Percentiles rank a stretch among this genome's conserved stretches.
Conservation (phyloP, 35 echinoderm and acorn worm species). For the Apostichopus parvimensis region DNA sequence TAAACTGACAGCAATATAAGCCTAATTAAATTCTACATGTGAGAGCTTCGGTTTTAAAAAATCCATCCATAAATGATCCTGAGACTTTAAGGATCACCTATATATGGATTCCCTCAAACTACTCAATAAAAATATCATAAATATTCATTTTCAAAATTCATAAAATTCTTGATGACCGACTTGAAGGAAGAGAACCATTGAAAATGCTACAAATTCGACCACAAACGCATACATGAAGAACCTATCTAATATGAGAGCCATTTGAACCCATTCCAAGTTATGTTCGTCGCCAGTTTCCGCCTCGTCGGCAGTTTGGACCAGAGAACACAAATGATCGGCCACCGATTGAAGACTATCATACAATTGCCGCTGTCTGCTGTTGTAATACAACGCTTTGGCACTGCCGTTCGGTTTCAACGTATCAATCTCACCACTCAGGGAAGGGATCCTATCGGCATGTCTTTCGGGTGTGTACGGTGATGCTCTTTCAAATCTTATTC, state of each 20-base stretch:
- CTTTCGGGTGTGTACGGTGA: not conserved
- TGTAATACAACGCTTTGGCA: not conserved
- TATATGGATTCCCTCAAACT: too few species aligned
- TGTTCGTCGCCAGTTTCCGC: conserved; percentile 60
- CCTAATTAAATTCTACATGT: too few species aligned
- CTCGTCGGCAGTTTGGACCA: conserved; percentile 62
- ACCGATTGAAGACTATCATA: conserved; percentile 7
- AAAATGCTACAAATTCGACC: not conserved
- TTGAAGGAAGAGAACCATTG: not conserved
- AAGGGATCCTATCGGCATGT: conserved; percentile 9
- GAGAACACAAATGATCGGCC: conserved; percentile 5
- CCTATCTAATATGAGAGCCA: conserved; percentile 81
- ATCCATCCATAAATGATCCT: too few species aligned
- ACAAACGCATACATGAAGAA: conserved; percentile 67
- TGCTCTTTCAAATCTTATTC: conserved; percentile 70
- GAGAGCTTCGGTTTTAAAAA: too few species aligned
- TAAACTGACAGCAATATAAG: too few species aligned
- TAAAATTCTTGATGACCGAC: conserved; percentile 24
- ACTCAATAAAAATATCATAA: not conserved
- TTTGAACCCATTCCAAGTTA: conserved; percentile 74
- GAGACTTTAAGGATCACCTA: too few species aligned
- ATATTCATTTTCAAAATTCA: conserved; percentile 11
- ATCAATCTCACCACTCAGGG: not conserved
- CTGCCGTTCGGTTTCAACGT: not conserved
- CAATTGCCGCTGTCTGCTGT: not conserved